These are phyloP conservation scores for Zosterops lateralis DNA, from an alignment of 2,113 vertebrate genomes.

Conservation along the genomic window DNA sequence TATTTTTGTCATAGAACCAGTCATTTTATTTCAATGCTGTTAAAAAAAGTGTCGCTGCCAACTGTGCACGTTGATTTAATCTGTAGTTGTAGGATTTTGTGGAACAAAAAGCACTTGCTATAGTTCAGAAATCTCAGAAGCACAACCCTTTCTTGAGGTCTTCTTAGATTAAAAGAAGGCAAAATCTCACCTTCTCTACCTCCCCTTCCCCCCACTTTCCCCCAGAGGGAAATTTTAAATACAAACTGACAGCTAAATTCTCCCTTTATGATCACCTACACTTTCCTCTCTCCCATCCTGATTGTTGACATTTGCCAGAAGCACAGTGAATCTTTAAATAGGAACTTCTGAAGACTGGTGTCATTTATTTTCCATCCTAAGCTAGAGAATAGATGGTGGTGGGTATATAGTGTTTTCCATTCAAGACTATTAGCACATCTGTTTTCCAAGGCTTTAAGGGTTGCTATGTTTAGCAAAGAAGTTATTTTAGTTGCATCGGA, in stretches of 20 bases:
- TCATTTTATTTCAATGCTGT: slow-evolving; percentile 54
- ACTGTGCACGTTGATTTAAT: slow-evolving; percentile 30
- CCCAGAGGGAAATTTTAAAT: neutral
- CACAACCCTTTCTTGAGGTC: neutral
- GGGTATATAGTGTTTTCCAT: neutral
- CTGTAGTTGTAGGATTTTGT: slow-evolving; percentile 12
- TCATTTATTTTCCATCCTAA: slow-evolving; percentile 14
- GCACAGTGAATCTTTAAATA: slow-evolving; percentile 36
- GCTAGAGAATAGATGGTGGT: neutral
- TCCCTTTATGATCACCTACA: neutral
- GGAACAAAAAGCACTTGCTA: slow-evolving; percentile 7
- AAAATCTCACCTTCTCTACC: neutral
- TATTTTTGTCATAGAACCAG: slow-evolving; percentile 55
- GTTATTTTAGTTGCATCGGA: neutral
- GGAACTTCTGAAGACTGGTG: neutral
- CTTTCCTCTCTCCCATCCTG: neutral
- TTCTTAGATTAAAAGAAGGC: neutral
- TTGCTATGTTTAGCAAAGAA: neutral
- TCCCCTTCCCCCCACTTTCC: neutral
- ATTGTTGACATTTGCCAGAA: slow-evolving; percentile 1
- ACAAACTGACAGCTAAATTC: neutral
- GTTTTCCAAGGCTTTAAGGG: slow-evolving; percentile 13
- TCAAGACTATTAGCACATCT: slow-evolving; percentile 21
- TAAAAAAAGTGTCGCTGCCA: slow-evolving; percentile 52
- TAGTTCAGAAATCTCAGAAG: neutral